A percentile compares a stretch with the other conserved stretches of the same genome.
Conservation (phyloP, 2,113 vertebrate genomes). For the Solea senegalensis region DNA sequence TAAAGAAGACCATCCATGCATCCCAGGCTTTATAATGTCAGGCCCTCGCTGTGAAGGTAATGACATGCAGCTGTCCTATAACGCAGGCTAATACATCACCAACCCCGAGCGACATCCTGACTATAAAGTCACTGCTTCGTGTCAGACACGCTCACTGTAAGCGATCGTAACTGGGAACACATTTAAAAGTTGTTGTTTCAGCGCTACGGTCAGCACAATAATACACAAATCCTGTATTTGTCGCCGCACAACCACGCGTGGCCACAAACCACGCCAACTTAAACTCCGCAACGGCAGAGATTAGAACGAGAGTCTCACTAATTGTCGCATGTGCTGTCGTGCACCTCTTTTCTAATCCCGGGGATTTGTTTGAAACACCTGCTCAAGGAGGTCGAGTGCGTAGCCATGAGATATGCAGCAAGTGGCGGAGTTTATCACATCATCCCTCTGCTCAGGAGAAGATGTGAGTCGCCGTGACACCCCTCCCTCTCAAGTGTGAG, state of each 20-base stretch:
- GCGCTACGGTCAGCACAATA: slow-evolving; percentile 44
- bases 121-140: not conserved
- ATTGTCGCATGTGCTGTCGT: slow-evolving; percentile 24
- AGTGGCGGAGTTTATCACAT: slow-evolving; percentile 23
- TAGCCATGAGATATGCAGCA: slow-evolving; percentile 55
- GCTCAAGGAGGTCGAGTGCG: slow-evolving; percentile 7
- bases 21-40: slow-evolving; percentile 35
- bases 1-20: not conserved
- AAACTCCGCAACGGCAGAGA: not conserved
- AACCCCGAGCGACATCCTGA: not conserved
- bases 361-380: slow-evolving; percentile 49
- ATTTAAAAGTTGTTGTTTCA: slow-evolving; percentile 29
- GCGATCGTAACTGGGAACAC: slow-evolving; percentile 2
- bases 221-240: not conserved
- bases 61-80: slow-evolving; percentile 22
- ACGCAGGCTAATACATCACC: not conserved
- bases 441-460: slow-evolving; percentile 5
- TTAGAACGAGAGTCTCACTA: slow-evolving; percentile 15
- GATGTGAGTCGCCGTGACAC: slow-evolving; percentile 16
- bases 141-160: not conserved
- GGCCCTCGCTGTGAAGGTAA: slow-evolving; percentile 8
- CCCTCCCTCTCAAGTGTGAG: not conserved
- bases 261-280: not conserved
- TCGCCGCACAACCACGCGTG: slow-evolving; percentile 12
- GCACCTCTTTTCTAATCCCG: slow-evolving; percentile 29